These are phyloP conservation scores for Drosophila sucinea DNA, from an alignment of 1,140 invertebrate species.

Conservation along the genomic window DNA sequence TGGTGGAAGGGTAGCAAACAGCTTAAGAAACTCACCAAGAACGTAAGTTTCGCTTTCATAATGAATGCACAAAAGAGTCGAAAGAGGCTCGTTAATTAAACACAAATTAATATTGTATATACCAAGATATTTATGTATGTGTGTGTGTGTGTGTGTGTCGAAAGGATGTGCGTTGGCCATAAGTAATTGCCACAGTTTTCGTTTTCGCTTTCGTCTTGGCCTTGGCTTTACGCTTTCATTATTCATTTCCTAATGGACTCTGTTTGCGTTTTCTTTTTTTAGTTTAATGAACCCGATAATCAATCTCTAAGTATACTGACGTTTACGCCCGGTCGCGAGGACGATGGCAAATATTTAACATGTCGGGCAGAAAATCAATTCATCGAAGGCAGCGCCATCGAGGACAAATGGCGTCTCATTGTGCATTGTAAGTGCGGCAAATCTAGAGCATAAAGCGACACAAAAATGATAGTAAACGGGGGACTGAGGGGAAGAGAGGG, in stretches of 20 bases:
- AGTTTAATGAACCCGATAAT: conserved; percentile 92
- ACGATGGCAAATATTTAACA: conserved; percentile 93
- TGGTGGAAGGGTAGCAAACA: conserved; percentile 94
- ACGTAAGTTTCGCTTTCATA: conserved; percentile 86
- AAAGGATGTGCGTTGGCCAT: conserved; percentile 53
- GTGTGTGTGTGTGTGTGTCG: not conserved
- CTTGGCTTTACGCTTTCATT: conserved; percentile 59
- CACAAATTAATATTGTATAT: conserved; percentile 69
- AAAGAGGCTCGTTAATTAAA: conserved; percentile 56
- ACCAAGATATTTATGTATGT: not conserved
- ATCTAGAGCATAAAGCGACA: conserved; percentile 17
- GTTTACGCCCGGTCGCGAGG: conserved; percentile 91
- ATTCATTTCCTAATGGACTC: conserved; percentile 80
- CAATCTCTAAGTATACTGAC: conserved; percentile 92
- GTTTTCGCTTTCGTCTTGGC: conserved; percentile 48
- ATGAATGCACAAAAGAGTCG: conserved; percentile 48
- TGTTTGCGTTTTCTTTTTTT: conserved; percentile 79
- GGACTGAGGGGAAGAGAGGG: conserved; percentile 12
- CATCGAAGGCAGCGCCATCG: conserved; percentile 91
- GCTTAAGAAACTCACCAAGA: conserved; percentile 90
- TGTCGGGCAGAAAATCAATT: conserved; percentile 93
- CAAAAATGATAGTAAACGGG: not conserved
- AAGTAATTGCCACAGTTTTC: conserved; percentile 69
- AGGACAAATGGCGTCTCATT: conserved; percentile 91
- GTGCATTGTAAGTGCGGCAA: conserved; percentile 88